Evolutionary conservation across 1,140 invertebrate species (phyloP).

Genomic region (Plutomurus gul): DNA sequence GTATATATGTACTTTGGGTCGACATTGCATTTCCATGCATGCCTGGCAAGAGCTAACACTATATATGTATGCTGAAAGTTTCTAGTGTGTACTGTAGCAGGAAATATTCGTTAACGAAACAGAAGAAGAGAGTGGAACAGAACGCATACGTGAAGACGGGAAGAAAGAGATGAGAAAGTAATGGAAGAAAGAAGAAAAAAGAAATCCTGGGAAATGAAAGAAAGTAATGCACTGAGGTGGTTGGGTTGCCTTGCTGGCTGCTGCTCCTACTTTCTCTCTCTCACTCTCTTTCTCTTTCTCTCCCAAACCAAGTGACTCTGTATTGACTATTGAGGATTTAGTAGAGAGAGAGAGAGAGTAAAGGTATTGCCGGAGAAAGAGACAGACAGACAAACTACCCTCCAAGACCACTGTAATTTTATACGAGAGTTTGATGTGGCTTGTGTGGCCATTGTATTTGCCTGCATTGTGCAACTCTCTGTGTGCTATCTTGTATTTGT

Average conservation of each 20-base stretch:
- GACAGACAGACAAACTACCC: too few species aligned
- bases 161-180: conserved; percentile 2
- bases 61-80: too few species aligned
- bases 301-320: not conserved
- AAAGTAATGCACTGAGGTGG: conserved; percentile 17
- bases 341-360: not conserved
- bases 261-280: not conserved
- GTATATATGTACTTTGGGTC: too few species aligned
- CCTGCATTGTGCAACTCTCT: not conserved
- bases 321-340: conserved; percentile 11
- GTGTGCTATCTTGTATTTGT: too few species aligned
- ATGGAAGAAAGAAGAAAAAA: conserved; percentile 9
- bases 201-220: conserved; percentile 26
- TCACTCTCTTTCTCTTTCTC: not conserved
- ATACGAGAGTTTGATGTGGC: not conserved
- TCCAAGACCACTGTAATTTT: not conserved
- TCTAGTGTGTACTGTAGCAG: too few species aligned
- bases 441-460: not conserved
- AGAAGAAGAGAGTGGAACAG: not conserved
- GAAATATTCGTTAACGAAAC: conserved; percentile 10
- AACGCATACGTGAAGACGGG: not conserved
- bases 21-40: too few species aligned
- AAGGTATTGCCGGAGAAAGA: not conserved
- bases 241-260: not conserved
- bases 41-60: too few species aligned